Percentiles rank a stretch among this genome's conserved stretches.
phyloP scores from a whole-genome alignment of 2,113 vertebrate genomes.

The Eidolon helvum region DNA sequence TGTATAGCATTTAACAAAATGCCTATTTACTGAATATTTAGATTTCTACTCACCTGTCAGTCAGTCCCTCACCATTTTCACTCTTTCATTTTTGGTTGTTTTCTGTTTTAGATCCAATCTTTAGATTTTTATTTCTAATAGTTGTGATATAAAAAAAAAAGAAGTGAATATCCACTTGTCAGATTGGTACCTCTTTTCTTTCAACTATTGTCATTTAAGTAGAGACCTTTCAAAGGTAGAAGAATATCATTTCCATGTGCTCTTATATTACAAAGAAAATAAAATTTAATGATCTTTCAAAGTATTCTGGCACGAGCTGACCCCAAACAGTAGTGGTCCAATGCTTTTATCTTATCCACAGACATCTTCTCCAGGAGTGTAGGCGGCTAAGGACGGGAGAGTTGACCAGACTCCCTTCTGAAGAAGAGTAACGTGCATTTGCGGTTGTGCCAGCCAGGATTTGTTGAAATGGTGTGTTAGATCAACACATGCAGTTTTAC shows the following conservation, averaged over 20 bases:
- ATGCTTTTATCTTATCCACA: not conserved
- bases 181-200: not conserved
- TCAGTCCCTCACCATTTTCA: not conserved
- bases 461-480: conserved; percentile 45
- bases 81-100: not conserved
- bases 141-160: not conserved
- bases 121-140: not conserved
- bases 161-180: not conserved
- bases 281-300: not conserved
- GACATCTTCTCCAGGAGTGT: not conserved
- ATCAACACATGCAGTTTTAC: not conserved
- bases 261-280: conserved; percentile 33
- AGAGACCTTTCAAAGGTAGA: not conserved
- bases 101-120: not conserved
- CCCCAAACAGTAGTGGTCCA: not conserved
- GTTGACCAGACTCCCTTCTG: not conserved
- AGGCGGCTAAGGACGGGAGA: not conserved
- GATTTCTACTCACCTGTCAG: not conserved
- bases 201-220: conserved; percentile 7
- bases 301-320: not conserved
- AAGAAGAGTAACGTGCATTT: not conserved
- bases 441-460: not conserved
- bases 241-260: not conserved
- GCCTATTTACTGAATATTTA: not conserved
- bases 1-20: not conserved